Percentiles rank a stretch among this genome's conserved stretches.
phyloP scores from a whole-genome alignment of 2,888 invertebrate genomes.

The Ormia ochracea region DNA sequence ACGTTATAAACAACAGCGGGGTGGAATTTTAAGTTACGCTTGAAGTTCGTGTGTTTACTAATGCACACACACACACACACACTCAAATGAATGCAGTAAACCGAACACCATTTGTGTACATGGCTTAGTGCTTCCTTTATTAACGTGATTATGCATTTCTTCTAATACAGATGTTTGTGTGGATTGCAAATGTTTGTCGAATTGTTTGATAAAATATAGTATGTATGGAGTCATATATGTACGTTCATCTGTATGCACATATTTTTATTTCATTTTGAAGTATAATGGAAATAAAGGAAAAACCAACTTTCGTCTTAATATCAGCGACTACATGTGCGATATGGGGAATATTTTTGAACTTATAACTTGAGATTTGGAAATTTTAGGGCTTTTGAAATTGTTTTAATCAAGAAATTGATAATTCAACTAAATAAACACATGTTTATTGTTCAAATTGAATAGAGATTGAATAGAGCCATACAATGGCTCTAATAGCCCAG shows the following conservation, averaged over 20 bases:
- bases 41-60: constrained; percentile 25
- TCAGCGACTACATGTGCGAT: neutral
- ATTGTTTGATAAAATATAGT: no score
- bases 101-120: constrained; percentile 19
- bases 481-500: no score
- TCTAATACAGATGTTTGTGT: constrained; percentile 1
- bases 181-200: constrained; percentile 20
- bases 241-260: no score
- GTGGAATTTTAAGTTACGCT: constrained; percentile 52
- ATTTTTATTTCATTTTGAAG: constrained; percentile 15
- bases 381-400: constrained; percentile 50
- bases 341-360: constrained; percentile 7
- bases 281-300: constrained; percentile 47
- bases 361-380: constrained; percentile 58
- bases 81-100: neutral
- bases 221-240: no score
- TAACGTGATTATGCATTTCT: constrained; percentile 59
- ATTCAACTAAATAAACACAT: no score
- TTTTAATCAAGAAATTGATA: constrained; percentile 8
- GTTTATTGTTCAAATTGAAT: no score
- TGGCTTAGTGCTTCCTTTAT: constrained; percentile 50
- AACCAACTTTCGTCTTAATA: constrained; percentile 43
- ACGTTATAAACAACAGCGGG: constrained; percentile 15
- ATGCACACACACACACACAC: no score
- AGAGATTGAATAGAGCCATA: no score